Evolutionary conservation across 2,888 invertebrate genomes (phyloP).

Genomic region (Oscheius myriophilus): DNA sequence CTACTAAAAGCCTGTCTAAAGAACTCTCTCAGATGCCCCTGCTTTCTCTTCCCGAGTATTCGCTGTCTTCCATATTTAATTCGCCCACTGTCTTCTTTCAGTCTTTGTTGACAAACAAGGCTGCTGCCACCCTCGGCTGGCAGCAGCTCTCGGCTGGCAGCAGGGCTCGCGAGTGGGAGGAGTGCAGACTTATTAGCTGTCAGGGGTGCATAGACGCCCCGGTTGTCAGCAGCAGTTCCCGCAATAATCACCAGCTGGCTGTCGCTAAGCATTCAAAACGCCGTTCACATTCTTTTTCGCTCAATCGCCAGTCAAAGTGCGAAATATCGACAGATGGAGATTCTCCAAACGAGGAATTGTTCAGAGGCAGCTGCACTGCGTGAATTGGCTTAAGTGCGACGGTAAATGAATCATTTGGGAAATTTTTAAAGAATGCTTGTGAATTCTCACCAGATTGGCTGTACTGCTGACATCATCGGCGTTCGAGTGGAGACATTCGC

Average conservation of each 20-base stretch:
- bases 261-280: slow-evolving; percentile 19
- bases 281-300: slow-evolving; percentile 7
- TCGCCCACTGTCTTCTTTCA: neutral
- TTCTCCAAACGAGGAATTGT: neutral
- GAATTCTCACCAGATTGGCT: slow-evolving; percentile 40
- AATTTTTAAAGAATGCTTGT: too few relatives aligned
- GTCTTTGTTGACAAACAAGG: neutral
- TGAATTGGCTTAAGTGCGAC: too few relatives aligned
- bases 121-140: neutral
- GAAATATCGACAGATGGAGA: neutral
- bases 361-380: too few relatives aligned
- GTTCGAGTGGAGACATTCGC: slow-evolving; percentile 49
- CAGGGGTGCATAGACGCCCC: slow-evolving; percentile 6
- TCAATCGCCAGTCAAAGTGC: too few relatives aligned
- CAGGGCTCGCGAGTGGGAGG: too few relatives aligned
- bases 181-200: slow-evolving; percentile 12
- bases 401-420: neutral
- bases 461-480: slow-evolving; percentile 41
- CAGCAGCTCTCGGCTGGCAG: neutral
- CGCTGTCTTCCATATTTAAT: neutral
- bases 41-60: neutral
- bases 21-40: too few relatives aligned
- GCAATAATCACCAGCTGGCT: slow-evolving; percentile 21
- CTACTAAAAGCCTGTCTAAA: too few relatives aligned
- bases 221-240: slow-evolving; percentile 25